Conservation (phyloP, 2,888 invertebrate species). For the Euplagia quadripunctaria region DNA sequence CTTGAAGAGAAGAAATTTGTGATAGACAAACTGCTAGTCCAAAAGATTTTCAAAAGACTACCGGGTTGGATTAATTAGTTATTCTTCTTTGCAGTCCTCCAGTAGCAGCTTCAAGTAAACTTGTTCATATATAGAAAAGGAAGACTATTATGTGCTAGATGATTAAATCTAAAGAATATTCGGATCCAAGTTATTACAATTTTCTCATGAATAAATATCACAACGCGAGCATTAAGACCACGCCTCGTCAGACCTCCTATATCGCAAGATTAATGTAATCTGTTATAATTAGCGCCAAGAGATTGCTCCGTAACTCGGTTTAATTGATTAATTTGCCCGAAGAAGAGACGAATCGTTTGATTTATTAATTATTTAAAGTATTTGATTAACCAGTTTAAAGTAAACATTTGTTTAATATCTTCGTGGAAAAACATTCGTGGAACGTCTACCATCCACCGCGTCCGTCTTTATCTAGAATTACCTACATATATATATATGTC, state of each 20-base stretch:
- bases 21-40: background rate
- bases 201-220: constrained; percentile 12
- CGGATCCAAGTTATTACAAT: background rate
- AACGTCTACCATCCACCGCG: background rate
- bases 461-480: background rate
- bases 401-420: background rate
- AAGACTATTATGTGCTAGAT: too few relatives aligned
- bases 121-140: background rate
- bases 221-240: constrained; percentile 25
- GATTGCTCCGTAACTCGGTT: constrained; percentile 48
- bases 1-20: too few relatives aligned
- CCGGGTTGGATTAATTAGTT: background rate
- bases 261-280: constrained; percentile 61
- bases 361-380: constrained; percentile 21
- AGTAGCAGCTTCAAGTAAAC: background rate
- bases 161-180: background rate
- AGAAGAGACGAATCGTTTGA: constrained; percentile 49
- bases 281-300: constrained; percentile 61
- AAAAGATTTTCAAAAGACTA: background rate
- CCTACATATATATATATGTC: too few relatives aligned
- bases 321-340: constrained; percentile 59
- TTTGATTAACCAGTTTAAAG: background rate
- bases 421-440: too few relatives aligned
- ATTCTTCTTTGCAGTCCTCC: background rate
- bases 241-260: constrained; percentile 36